Percentiles rank a stretch among this genome's conserved stretches.
Evolutionary conservation across 2,797 vertebrate species (phyloP).

Genomic region (Enteromius radiatus): DNA sequence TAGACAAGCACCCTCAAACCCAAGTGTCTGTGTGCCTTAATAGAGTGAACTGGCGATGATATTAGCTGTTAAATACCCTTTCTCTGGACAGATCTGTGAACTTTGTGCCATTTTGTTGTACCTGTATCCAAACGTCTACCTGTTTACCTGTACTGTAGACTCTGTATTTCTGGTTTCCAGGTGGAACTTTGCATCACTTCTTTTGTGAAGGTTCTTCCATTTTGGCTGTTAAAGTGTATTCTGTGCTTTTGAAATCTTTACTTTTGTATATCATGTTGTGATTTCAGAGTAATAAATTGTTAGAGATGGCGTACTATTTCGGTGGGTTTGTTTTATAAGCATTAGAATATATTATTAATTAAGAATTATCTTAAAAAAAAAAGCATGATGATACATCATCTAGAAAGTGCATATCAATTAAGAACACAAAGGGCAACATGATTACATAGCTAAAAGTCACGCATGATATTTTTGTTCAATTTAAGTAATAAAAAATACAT

Average conservation of each 20-base stretch:
- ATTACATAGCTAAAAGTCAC: neutral
- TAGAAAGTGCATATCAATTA: neutral
- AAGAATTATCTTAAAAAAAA: neutral
- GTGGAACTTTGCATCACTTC: slow-evolving; percentile 46
- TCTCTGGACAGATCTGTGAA: slow-evolving; percentile 45
- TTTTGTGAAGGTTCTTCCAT: slow-evolving; percentile 36
- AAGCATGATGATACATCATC: neutral
- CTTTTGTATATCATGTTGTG: slow-evolving; percentile 63
- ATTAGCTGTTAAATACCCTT: slow-evolving; percentile 44
- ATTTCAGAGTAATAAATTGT: slow-evolving; percentile 53
- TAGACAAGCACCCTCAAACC: slow-evolving; percentile 36
- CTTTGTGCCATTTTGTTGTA: slow-evolving; percentile 56
- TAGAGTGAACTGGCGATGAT: slow-evolving; percentile 44
- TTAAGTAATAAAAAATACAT: neutral
- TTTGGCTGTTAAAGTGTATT: slow-evolving; percentile 47
- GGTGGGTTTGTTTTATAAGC: neutral
- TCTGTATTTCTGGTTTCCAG: slow-evolving; percentile 44
- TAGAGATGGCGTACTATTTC: slow-evolving; percentile 2
- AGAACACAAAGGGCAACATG: neutral
- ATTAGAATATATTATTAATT: too few relatives aligned
- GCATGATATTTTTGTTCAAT: neutral
- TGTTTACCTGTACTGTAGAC: slow-evolving; percentile 50
- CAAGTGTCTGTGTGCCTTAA: slow-evolving; percentile 61
- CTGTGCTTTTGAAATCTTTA: slow-evolving; percentile 56
- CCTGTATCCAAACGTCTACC: slow-evolving; percentile 38